Base-by-base conservation (phyloP, 2,113 vertebrate genomes). In the Maccullochella peelii region DNA sequence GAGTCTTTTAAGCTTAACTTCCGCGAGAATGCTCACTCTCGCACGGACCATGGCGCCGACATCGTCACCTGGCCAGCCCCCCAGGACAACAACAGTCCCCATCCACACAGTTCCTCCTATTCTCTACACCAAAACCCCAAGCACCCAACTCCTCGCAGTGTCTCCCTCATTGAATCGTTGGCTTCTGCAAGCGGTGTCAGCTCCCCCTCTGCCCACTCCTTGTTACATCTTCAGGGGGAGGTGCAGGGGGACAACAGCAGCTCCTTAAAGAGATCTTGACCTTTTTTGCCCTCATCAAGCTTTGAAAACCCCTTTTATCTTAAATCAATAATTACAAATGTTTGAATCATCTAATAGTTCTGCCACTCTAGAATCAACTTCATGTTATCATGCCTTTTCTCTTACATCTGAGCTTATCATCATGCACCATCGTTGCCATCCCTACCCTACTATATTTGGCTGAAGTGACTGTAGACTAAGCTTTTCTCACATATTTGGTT, bases 1-100 rank as follows among this genome's bases (percentile, higher is more conserved):
- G 97, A 98, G 94, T 96, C 93, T 93, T 95, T 96, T 96, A 95
- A 95, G 96, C 96, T 97, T 96, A 97, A 92, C 95, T 97, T 97
- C 96, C 96, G 96, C 94, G 96, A 95, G 95, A 95, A 96, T 55
- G 96, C 97, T 96, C 94, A 94, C 95, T 96, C 96, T 93, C 95
- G 96, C 88, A 97, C 95, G 62, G 97, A 99, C 96, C 97, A 97
- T 59, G 95, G 97, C 95, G 97, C 95, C 2, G 95, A 97, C 94
- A 95, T 96, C 92, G 90, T 96, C 91, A 95, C 95, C 95, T 93
- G 95, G 74, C 93, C 95, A 73, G 91, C 92, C 92, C 85, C 91
- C 88, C 82, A 86, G 93, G 94, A 93, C 65, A 65, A 78, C 88
- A 83, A 93, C 89, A 90, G 89, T 90, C 92, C 94, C 89, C 85